Evolutionary conservation across 1,140 invertebrate genomes (phyloP), one percentile per base, ranked within the genome.

Genomic region (Ephestia elutella): DNA sequence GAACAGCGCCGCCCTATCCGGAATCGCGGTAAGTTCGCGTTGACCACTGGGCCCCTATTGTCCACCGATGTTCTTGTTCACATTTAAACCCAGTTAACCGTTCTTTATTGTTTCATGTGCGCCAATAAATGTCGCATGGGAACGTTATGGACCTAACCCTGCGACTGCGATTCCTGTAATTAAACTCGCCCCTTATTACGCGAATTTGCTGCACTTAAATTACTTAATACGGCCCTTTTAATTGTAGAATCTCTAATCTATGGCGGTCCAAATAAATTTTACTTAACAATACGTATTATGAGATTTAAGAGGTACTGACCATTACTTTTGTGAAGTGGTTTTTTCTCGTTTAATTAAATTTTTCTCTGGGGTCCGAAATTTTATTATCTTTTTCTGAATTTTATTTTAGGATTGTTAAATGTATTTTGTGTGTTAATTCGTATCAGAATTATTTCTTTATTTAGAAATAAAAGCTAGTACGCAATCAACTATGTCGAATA

Each of bases 61-160:
- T 82, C 76, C 75, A 73, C 51, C 69, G 59, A 64, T 82, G 82
- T 80, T 78, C 82, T 85, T 82, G 82, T 83, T 81, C 80, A 78
- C 80, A 87, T 87, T 85, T 86, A 85, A 86, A 82, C 74, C 79
- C 83, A 75, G 76, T 87, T 85, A 85, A 85, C 73, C 80, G 77
- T 86, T 83, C 83, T 87, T 87, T 86, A 87, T 87, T 86, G 85
- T 87, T 86, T 86, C 79, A 87, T 86, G 73, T 73, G 71, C 71
- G 73, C 78, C 77, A 80, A 86, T 82, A 84, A 82, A 82, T 80
- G 80, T 78, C 75, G 68, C 72, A 70, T 82, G 85, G 79, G 78
- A 85, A 81, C 70, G 75, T 75, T 78, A 75, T 68, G 53, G 57
- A 60, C 48, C 38, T 44, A 44, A 64, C 58, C 49, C 57, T 59